phyloP scores from a whole-genome alignment of 2,113 vertebrate genomes.

The Pelodiscus sinensis region DNA sequence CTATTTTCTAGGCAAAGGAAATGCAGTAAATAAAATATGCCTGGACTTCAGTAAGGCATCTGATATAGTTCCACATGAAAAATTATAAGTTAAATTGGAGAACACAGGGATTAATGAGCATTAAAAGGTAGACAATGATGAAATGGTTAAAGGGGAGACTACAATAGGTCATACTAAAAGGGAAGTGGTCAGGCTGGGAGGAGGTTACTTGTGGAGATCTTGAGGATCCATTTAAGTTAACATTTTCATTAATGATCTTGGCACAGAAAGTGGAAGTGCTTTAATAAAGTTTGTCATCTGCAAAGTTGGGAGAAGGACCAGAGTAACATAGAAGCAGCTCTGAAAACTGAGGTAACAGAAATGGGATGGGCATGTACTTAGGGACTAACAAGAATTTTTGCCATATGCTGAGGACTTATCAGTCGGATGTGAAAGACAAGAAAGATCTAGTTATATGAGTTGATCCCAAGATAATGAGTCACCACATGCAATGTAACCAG shows the following conservation, averaged over 20 bases:
- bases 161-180: neutral
- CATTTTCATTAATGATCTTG: neutral
- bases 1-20: neutral
- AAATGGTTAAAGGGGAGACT: neutral
- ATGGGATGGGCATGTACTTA: neutral
- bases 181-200: neutral
- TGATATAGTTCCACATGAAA: neutral
- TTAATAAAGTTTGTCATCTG: neutral
- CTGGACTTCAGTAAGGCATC: neutral
- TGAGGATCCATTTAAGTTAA: neutral
- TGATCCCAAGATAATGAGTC: neutral
- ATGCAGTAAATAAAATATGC: neutral
- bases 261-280: neutral
- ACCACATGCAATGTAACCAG: neutral
- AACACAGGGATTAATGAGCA: neutral
- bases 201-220: neutral
- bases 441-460: neutral
- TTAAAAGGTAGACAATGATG: neutral
- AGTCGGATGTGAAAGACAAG: neutral
- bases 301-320: neutral
- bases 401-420: neutral
- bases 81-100: neutral
- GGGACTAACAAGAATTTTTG: neutral
- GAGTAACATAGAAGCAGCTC: neutral
- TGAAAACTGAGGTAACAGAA: neutral